phyloP scores from a whole-genome alignment of 2,113 vertebrate genomes.

The Zosterops lateralis region DNA sequence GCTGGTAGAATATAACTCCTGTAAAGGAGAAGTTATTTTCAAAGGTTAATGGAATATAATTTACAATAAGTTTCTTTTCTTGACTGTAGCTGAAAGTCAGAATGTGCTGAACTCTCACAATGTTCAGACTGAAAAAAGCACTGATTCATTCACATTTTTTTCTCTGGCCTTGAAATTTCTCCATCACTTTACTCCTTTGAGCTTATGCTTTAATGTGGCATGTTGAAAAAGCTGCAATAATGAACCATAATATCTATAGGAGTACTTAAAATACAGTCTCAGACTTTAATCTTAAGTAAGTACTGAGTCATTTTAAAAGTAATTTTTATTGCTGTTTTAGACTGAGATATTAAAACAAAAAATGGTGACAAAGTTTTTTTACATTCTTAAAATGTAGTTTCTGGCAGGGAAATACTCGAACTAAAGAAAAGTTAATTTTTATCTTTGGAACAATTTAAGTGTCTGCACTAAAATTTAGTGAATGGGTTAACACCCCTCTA shows the following conservation, averaged over 20 bases:
- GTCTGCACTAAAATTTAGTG: constrained; percentile 17
- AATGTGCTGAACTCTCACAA: background rate
- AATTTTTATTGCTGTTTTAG: background rate
- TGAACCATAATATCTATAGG: background rate
- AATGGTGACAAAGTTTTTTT: background rate
- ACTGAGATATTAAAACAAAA: background rate
- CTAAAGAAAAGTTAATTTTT: background rate
- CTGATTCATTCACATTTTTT: background rate
- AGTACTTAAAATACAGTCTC: background rate
- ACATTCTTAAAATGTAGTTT: constrained; percentile 1
- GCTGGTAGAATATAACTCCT: background rate
- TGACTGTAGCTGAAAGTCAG: background rate
- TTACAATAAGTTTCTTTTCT: background rate
- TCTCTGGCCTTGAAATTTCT: background rate
- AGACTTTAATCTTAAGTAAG: background rate
- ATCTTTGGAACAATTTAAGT: background rate
- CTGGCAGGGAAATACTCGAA: background rate
- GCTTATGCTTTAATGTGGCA: background rate
- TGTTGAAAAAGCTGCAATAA: background rate
- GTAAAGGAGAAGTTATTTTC: constrained; percentile 24
- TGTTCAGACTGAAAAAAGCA: background rate
- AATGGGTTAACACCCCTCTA: background rate
- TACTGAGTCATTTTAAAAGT: background rate
- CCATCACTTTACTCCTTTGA: background rate
- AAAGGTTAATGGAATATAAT: background rate